Conservation (phyloP, 2,888 invertebrate genomes). For the Xylota sylvarum region DNA sequence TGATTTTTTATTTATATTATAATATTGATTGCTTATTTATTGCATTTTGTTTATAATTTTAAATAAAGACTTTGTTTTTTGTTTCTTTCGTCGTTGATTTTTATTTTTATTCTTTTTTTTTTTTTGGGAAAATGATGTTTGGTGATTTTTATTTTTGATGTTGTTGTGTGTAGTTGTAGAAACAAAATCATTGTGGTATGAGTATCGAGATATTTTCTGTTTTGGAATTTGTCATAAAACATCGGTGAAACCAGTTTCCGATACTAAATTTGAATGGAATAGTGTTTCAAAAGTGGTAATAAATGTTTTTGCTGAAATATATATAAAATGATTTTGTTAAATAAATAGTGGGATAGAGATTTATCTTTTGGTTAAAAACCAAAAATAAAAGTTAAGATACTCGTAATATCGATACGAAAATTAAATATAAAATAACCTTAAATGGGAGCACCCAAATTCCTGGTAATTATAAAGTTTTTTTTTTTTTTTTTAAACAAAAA, state of each 20-base stretch:
- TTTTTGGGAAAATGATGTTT: constrained; percentile 16
- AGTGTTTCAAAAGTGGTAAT: constrained; percentile 51
- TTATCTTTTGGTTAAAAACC: neutral
- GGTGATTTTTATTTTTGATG: neutral
- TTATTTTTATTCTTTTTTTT: constrained; percentile 3
- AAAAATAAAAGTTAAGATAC: neutral
- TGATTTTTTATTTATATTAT: constrained; percentile 20
- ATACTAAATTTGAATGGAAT: constrained; percentile 55
- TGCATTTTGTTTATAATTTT: constrained; percentile 53
- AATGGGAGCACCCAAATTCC: constrained; percentile 46
- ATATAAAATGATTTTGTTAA: constrained; percentile 41
- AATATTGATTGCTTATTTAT: constrained; percentile 70
- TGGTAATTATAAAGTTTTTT: constrained; percentile 16
- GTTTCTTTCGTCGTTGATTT: constrained; percentile 2
- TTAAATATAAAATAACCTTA: neutral
- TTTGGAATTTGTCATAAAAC: constrained; percentile 45
- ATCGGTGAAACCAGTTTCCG: constrained; percentile 70
- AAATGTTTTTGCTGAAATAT: constrained; percentile 62
- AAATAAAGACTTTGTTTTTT: constrained; percentile 15
- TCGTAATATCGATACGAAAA: no score
- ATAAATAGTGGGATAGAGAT: neutral
- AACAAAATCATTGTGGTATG: constrained; percentile 29
- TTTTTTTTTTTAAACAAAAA: neutral
- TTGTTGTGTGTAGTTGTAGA: constrained; percentile 43
- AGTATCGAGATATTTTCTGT: constrained; percentile 29